These are phyloP conservation scores for Bambusicola thoracicus DNA, from an alignment of 2,113 vertebrate species.

Conservation along the genomic window DNA sequence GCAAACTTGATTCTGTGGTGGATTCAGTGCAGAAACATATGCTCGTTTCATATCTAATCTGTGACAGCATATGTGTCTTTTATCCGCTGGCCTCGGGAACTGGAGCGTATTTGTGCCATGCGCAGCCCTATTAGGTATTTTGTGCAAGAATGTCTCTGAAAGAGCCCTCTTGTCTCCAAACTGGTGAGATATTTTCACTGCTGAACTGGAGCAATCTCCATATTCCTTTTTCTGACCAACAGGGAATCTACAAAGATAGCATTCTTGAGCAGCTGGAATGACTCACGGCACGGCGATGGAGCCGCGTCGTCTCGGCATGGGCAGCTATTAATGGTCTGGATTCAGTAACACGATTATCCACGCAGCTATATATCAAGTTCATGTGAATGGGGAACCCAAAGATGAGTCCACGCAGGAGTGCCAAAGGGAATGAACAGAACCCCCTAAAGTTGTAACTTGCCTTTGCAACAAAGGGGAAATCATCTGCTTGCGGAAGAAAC, in stretches of 20 bases:
- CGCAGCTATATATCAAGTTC: neutral
- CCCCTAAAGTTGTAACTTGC: neutral
- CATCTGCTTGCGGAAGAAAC: neutral
- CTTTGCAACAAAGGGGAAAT: neutral
- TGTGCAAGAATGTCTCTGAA: neutral
- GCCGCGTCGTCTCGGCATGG: conserved; percentile 11
- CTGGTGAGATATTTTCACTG: neutral
- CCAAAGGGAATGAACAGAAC: neutral
- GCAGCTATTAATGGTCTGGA: conserved; percentile 20
- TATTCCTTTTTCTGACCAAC: neutral
- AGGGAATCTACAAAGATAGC: neutral
- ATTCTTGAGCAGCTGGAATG: conserved; percentile 35
- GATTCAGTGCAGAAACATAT: conserved; percentile 4
- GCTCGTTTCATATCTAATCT: conserved; percentile 6
- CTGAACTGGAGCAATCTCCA: neutral
- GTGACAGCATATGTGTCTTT: conserved; percentile 1
- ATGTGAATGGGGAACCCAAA: neutral
- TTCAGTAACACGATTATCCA: conserved; percentile 18
- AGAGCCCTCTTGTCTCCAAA: conserved; percentile 16
- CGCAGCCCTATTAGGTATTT: neutral
- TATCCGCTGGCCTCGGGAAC: neutral
- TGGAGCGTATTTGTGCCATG: neutral
- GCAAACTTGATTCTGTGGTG: neutral
- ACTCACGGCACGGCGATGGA: conserved; percentile 15
- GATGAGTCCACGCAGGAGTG: neutral